Evolutionary conservation across 2,113 vertebrate genomes (phyloP).

Genomic region (Pluvianellus socialis): DNA sequence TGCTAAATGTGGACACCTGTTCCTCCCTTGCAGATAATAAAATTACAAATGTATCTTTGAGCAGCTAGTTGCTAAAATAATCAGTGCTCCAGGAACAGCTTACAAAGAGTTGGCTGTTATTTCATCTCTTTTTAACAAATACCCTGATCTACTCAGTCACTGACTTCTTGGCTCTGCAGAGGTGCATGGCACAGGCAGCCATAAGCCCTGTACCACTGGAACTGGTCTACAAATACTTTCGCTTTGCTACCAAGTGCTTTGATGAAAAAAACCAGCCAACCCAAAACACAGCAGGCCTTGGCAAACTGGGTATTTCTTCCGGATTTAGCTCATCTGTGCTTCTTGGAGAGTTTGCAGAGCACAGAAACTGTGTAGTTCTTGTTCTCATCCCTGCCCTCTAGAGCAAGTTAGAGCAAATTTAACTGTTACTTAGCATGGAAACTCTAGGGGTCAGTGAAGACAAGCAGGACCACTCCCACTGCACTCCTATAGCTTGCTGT

Average conservation of each 20-base stretch:
- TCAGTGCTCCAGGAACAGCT: not conserved
- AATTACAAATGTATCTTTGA: not conserved
- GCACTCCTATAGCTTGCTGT: not conserved
- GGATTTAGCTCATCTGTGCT: not conserved
- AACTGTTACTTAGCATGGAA: not conserved
- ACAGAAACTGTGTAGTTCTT: not conserved
- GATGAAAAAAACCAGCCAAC: not conserved
- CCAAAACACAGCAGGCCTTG: not conserved
- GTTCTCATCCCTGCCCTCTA: not conserved
- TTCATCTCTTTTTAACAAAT: not conserved
- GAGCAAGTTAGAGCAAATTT: not conserved
- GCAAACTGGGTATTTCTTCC: not conserved
- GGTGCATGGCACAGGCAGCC: not conserved
- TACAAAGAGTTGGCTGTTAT: not conserved
- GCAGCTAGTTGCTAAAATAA: not conserved
- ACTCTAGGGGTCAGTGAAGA: not conserved
- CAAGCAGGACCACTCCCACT: not conserved
- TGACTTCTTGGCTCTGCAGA: not conserved
- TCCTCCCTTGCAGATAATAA: not conserved
- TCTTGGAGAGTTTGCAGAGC: not conserved
- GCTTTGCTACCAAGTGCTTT: not conserved
- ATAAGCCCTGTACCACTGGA: not conserved
- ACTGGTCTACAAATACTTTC: not conserved
- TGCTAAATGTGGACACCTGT: not conserved
- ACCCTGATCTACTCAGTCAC: not conserved